Evolutionary conservation across 1,140 invertebrate genomes (phyloP), one percentile per base, ranked within the genome.

Genomic region (Heliconius eleuchia): DNA sequence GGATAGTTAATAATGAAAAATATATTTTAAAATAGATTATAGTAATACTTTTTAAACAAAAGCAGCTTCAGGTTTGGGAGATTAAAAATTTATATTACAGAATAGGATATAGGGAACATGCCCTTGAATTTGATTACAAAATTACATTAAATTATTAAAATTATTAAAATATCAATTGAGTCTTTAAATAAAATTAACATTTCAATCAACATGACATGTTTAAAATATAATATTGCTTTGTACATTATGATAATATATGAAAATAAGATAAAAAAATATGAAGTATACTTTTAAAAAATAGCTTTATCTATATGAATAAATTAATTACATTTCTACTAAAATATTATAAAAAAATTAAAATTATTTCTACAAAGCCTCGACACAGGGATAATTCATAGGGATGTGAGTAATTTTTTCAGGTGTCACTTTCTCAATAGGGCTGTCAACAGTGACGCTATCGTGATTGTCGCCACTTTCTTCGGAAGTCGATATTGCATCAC

Each of bases 41-140:
- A 84, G 80, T 89, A 89, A 88, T 86, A 86, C 89, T 91, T 91
- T 91, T 88, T 75, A 85, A 82, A 74, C 82, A 91, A 92, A 92
- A 91, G 88, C 80, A 83, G 83, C 88, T 88, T 84, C 83, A 83
- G 66, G 19, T 23, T 71, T 75, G 71, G 46, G 73, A 79, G 71
- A 79, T 79, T 74, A 70, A 73, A 78, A 23, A n/a, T 8, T 0
- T 8, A 66, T 57, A 66, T 66, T 30, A 66, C 60, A 66, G 60
- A 66, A 30, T 66, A 66, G 60, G 30, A 27, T 27, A 66, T 13
- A 66, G 27, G 60, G 23, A 30, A 66, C 27, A 66, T 66, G 11
- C 60, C 60, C 23, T 13, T 13, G 1, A 66, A 66, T 66, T 27
- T 13, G 60, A 66, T 66, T 60, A 66, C 30, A 27, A 66, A 66